Evolutionary conservation across 1,140 invertebrate species (phyloP).

Genomic region (Ooceraea biroi): DNA sequence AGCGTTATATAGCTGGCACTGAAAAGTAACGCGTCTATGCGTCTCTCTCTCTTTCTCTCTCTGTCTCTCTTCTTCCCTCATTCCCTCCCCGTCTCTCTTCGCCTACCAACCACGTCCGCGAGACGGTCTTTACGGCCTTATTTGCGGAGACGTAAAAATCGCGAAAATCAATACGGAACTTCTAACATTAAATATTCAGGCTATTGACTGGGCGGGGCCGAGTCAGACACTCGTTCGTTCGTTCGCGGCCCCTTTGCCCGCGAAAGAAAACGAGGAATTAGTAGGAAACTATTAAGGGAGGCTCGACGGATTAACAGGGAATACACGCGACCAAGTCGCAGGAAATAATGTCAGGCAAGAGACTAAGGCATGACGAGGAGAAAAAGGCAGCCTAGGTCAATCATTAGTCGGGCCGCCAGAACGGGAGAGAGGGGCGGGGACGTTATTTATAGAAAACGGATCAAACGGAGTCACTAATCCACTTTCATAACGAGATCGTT

Average conservation of each 20-base stretch:
- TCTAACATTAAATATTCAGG: slow-evolving; percentile 86
- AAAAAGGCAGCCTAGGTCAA: neutral
- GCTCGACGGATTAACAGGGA: slow-evolving; percentile 16
- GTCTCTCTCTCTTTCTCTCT: slow-evolving; percentile 24
- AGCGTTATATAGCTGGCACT: slow-evolving; percentile 83
- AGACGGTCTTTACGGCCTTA: slow-evolving; percentile 83
- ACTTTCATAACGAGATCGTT: slow-evolving; percentile 13
- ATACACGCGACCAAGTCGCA: neutral
- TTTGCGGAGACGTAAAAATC: slow-evolving; percentile 86
- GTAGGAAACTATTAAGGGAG: slow-evolving; percentile 26
- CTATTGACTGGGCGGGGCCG: slow-evolving; percentile 82
- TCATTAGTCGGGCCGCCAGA: neutral
- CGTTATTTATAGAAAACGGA: neutral
- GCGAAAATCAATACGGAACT: slow-evolving; percentile 86
- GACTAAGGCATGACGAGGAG: neutral
- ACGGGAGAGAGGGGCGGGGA: too few relatives aligned
- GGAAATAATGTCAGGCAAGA: neutral
- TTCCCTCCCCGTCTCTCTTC: too few relatives aligned
- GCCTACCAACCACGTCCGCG: slow-evolving; percentile 1
- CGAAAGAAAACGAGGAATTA: slow-evolving; percentile 29
- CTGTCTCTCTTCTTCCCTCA: neutral
- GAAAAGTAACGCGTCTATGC: slow-evolving; percentile 82
- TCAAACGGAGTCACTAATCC: slow-evolving; percentile 17
- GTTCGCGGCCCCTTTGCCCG: neutral
- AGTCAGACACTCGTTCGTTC: slow-evolving; percentile 68